phyloP scores from a whole-genome alignment of 2,797 vertebrate species.

The Petrocephalus sullivani region DNA sequence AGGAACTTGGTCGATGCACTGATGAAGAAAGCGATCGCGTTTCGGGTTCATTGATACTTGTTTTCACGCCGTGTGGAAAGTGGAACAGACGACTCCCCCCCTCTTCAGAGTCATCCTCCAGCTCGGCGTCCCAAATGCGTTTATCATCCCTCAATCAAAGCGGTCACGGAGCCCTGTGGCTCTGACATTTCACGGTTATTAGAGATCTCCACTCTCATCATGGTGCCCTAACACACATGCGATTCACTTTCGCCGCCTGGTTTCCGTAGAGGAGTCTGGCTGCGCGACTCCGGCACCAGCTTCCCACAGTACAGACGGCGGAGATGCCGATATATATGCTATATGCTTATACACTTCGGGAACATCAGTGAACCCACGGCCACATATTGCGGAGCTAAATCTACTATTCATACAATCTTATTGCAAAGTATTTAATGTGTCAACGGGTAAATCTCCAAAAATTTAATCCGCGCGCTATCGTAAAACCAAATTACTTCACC shows the following conservation, averaged over 20 bases:
- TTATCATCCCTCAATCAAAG: constrained; percentile 59
- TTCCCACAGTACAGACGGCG: neutral
- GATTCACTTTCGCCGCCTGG: neutral
- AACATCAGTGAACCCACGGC: neutral
- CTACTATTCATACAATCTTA: neutral
- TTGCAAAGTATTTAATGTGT: neutral
- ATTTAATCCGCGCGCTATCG: neutral
- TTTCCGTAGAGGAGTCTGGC: neutral
- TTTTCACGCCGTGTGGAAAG: constrained; percentile 33
- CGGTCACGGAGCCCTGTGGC: constrained; percentile 48
- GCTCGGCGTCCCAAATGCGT: constrained; percentile 39
- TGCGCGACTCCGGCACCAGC: neutral
- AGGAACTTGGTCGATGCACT: constrained; percentile 33
- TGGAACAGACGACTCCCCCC: neutral
- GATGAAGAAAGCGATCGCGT: constrained; percentile 20
- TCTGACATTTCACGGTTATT: constrained; percentile 24
- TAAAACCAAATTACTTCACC: neutral
- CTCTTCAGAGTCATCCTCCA: neutral
- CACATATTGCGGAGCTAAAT: neutral
- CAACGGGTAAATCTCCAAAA: neutral
- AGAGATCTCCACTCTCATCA: constrained; percentile 23
- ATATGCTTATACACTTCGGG: too few species aligned
- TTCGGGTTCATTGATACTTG: constrained; percentile 21
- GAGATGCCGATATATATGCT: neutral
- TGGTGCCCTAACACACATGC: neutral